Conservation (phyloP, 1,140 invertebrate genomes). For the Hycleus phaleratus region DNA sequence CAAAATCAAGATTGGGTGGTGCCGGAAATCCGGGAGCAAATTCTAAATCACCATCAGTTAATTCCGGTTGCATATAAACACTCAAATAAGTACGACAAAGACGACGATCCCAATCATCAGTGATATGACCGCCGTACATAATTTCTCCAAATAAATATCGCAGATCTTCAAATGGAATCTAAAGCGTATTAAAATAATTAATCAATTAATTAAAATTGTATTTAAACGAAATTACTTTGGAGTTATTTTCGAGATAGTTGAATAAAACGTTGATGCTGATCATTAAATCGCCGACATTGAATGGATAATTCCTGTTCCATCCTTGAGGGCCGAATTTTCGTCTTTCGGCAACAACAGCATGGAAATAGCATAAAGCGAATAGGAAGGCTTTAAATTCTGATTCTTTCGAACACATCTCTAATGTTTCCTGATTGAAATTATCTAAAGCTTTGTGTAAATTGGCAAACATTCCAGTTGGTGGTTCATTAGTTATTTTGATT, state of each 20-base stretch:
- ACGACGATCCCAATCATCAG: constrained; percentile 89
- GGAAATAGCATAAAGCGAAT: constrained; percentile 92
- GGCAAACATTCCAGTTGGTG: constrained; percentile 88
- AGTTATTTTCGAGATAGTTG: constrained; percentile 92
- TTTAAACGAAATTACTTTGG: constrained; percentile 40
- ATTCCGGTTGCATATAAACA: constrained; percentile 78
- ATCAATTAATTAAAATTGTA: constrained; percentile 1
- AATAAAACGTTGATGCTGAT: constrained; percentile 86
- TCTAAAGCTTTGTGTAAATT: constrained; percentile 91
- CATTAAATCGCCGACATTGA: constrained; percentile 80
- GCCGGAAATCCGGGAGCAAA: constrained; percentile 68
- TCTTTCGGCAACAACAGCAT: constrained; percentile 87
- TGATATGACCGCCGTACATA: constrained; percentile 96
- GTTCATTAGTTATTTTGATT: constrained; percentile 95
- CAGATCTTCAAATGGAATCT: constrained; percentile 86
- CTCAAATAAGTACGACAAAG: constrained; percentile 82
- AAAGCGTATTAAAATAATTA: background rate
- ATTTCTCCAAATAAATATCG: constrained; percentile 92
- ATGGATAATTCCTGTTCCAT: constrained; percentile 80
- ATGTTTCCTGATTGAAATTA: constrained; percentile 87
- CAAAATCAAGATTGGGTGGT: constrained; percentile 81
- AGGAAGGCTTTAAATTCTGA: constrained; percentile 89
- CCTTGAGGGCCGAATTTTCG: constrained; percentile 92
- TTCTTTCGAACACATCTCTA: constrained; percentile 90
- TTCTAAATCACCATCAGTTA: constrained; percentile 70